These are phyloP conservation scores for Nautilus pompilius DNA, from an alignment of 1,140 invertebrate genomes.

Conservation along the genomic window DNA sequence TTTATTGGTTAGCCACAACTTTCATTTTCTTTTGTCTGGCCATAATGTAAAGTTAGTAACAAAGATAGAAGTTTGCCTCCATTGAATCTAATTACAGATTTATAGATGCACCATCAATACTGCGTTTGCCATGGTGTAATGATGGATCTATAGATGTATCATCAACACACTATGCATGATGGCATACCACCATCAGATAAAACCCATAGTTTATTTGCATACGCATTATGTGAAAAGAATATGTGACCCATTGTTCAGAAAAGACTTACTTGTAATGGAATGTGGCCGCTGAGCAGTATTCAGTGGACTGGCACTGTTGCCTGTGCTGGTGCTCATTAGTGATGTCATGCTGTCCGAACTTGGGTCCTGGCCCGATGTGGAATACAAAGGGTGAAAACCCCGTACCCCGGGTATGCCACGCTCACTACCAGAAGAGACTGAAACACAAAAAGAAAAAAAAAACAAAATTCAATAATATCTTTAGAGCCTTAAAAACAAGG, in stretches of 20 bases:
- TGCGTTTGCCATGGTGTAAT: too few relatives aligned
- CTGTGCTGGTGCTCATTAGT: constrained; percentile 61
- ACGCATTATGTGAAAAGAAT: too few relatives aligned
- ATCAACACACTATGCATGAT: too few relatives aligned
- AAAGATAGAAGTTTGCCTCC: too few relatives aligned
- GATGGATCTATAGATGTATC: too few relatives aligned
- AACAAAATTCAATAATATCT: not conserved
- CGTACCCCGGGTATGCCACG: constrained; percentile 54
- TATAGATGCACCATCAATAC: too few relatives aligned
- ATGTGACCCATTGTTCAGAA: not conserved
- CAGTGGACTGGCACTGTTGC: constrained; percentile 67
- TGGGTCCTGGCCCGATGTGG: constrained; percentile 55
- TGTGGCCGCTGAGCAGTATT: constrained; percentile 65
- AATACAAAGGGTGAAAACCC: constrained; percentile 24
- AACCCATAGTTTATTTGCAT: too few relatives aligned
- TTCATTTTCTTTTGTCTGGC: too few relatives aligned
- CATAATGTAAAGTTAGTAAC: too few relatives aligned
- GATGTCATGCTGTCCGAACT: constrained; percentile 75
- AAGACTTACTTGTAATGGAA: constrained; percentile 71
- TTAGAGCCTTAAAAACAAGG: not conserved
- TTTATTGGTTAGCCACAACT: too few relatives aligned
- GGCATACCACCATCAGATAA: too few relatives aligned
- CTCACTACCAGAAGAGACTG: constrained; percentile 60
- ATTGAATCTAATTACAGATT: too few relatives aligned
- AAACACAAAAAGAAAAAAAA: constrained; percentile 15